These are phyloP conservation scores for Leptopilina myrica DNA, from an alignment of 2,888 invertebrate species.

Conservation along the genomic window DNA sequence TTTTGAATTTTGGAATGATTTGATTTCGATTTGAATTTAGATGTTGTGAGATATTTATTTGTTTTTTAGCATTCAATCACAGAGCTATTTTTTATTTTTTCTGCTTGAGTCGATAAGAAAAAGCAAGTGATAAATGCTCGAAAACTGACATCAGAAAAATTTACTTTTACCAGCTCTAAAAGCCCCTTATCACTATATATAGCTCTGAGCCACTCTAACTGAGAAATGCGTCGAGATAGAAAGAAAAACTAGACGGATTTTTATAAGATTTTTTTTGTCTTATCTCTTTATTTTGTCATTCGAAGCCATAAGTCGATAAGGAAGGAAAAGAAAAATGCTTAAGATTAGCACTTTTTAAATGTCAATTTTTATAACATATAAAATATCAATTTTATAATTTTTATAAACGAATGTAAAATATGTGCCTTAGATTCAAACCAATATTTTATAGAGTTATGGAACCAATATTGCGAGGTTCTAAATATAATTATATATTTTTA, in stretches of 20 bases:
- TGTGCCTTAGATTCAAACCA: too few relatives aligned
- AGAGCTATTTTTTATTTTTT: neutral
- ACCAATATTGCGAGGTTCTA: too few relatives aligned
- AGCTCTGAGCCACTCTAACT: conserved; percentile 7
- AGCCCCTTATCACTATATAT: conserved; percentile 1
- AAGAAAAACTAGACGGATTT: conserved; percentile 7
- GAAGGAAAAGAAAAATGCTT: neutral
- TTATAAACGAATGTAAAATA: too few relatives aligned
- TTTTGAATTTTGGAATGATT: neutral
- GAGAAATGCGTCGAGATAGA: conserved; percentile 1
- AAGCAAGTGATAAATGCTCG: conserved; percentile 7
- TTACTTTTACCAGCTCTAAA: conserved; percentile 2
- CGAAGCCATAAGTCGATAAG: neutral
- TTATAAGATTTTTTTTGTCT: conserved; percentile 3
- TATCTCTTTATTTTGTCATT: conserved; percentile 7
- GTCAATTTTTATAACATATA: too few relatives aligned
- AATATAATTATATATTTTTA: too few relatives aligned
- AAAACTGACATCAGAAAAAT: conserved; percentile 7
- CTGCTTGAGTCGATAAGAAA: neutral
- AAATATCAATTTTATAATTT: too few relatives aligned
- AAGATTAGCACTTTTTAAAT: too few relatives aligned
- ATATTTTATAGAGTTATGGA: too few relatives aligned
- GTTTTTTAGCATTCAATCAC: neutral
- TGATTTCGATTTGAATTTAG: neutral
- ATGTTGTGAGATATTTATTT: neutral